These are phyloP conservation scores for Phalanger gymnotis DNA, from an alignment of 2,797 vertebrate genomes.

Conservation along the genomic window DNA sequence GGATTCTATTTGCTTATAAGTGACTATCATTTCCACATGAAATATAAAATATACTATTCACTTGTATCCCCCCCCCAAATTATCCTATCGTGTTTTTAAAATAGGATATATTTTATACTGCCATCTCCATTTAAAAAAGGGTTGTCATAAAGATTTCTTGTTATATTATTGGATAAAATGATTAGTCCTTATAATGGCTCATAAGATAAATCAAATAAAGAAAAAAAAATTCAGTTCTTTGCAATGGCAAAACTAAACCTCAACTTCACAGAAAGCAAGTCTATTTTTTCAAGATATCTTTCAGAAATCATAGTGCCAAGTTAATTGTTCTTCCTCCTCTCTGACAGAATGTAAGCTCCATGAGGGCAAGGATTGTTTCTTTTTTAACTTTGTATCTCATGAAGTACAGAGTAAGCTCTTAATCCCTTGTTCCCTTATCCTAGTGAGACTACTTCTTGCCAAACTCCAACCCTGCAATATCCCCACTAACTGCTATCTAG, in stretches of 20 bases:
- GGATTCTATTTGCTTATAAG: conserved; percentile 42
- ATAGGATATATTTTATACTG: conserved; percentile 38
- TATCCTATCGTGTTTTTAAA: not conserved
- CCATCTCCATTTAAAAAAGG: conserved; percentile 49
- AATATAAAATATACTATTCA: conserved; percentile 57
- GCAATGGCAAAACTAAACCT: not conserved
- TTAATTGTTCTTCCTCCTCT: not conserved
- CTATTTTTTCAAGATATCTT: not conserved
- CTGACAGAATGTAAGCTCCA: not conserved
- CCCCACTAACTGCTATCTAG: not conserved
- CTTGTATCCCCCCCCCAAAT: conserved; percentile 44
- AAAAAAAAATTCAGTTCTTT: conserved; percentile 51
- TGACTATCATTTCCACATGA: conserved; percentile 34
- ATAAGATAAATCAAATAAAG: conserved; percentile 55
- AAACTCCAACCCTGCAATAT: not conserved
- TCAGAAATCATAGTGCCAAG: not conserved
- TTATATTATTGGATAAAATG: conserved; percentile 33
- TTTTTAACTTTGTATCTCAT: not conserved
- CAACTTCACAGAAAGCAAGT: not conserved
- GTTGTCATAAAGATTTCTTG: conserved; percentile 42
- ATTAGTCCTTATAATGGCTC: conserved; percentile 33
- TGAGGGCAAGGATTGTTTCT: not conserved
- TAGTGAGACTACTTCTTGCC: not conserved
- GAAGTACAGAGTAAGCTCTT: not conserved
- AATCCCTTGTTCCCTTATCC: not conserved